phyloP scores from a whole-genome alignment of 2,888 invertebrate genomes.

The Rhodophaea formosa region DNA sequence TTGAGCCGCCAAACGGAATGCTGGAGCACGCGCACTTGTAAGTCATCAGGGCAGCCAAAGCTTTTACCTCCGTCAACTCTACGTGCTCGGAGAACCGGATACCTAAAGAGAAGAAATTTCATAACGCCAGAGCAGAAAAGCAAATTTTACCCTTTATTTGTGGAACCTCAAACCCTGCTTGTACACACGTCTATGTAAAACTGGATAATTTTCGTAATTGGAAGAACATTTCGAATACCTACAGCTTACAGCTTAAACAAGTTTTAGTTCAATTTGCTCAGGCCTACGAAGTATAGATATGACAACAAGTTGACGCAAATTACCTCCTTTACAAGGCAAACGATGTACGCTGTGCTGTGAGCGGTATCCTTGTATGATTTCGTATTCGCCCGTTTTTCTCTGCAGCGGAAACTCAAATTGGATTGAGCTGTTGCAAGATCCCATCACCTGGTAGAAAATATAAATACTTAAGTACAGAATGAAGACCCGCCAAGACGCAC shows the following conservation, averaged over 20 bases:
- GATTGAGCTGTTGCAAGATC: constrained; percentile 84
- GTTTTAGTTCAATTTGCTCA: too few relatives aligned
- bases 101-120: constrained; percentile 57
- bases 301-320: too few relatives aligned
- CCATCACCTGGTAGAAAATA: constrained; percentile 72
- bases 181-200: too few relatives aligned
- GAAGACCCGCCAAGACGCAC: too few relatives aligned
- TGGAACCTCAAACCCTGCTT: too few relatives aligned
- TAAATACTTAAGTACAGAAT: background rate
- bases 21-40: constrained; percentile 91
- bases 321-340: constrained; percentile 86
- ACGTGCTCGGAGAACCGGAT: constrained; percentile 86
- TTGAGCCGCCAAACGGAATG: constrained; percentile 90
- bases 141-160: too few relatives aligned
- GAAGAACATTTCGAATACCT: too few relatives aligned
- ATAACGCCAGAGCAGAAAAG: background rate
- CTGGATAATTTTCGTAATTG: too few relatives aligned
- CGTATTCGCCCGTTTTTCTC: constrained; percentile 85
- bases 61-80: constrained; percentile 88
- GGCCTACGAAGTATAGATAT: too few relatives aligned
- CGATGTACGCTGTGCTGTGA: constrained; percentile 89
- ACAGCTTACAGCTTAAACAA: too few relatives aligned
- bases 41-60: constrained; percentile 91
- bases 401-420: constrained; percentile 86
- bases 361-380: constrained; percentile 86